Evolutionary conservation across 2,888 invertebrate genomes (phyloP).

Genomic region (Galeruca laticollis): DNA sequence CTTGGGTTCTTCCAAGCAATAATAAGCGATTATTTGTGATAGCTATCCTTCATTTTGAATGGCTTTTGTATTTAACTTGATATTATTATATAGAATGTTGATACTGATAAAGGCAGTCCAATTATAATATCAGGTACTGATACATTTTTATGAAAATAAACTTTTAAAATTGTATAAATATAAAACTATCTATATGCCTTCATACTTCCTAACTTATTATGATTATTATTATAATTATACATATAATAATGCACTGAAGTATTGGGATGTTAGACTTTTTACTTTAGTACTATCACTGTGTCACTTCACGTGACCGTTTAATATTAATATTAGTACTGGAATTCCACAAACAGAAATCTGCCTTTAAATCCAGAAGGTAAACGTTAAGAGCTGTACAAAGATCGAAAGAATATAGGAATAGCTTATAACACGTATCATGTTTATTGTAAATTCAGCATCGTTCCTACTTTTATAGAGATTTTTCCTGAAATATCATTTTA

Average conservation of each 20-base stretch:
- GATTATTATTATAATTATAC: constrained; percentile 60
- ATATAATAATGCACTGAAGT: constrained; percentile 68
- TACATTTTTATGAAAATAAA: constrained; percentile 59
- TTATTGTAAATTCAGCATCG: not conserved
- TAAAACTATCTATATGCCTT: constrained; percentile 68
- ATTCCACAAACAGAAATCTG: constrained; percentile 48
- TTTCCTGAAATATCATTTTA: no score
- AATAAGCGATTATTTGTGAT: constrained; percentile 64
- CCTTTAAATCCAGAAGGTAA: constrained; percentile 29
- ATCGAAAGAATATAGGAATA: not conserved
- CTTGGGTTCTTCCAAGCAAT: constrained; percentile 55
- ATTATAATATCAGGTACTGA: constrained; percentile 50
- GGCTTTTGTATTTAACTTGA: constrained; percentile 60
- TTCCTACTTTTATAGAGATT: no score
- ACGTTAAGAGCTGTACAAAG: constrained; percentile 12
- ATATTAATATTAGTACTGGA: constrained; percentile 65
- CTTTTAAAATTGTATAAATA: constrained; percentile 64
- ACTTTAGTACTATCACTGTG: constrained; percentile 68
- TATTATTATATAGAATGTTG: constrained; percentile 50
- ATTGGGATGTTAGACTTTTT: constrained; percentile 68
- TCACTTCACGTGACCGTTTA: constrained; percentile 64
- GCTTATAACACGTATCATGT: constrained; percentile 1
- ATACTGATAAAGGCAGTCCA: constrained; percentile 38
- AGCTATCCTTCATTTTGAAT: constrained; percentile 63
- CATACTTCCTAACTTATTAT: constrained; percentile 68